Evolutionary conservation across 2,797 vertebrate species (phyloP), one percentile per base, ranked within the genome.

Genomic region (Spondyliosoma cantharus): DNA sequence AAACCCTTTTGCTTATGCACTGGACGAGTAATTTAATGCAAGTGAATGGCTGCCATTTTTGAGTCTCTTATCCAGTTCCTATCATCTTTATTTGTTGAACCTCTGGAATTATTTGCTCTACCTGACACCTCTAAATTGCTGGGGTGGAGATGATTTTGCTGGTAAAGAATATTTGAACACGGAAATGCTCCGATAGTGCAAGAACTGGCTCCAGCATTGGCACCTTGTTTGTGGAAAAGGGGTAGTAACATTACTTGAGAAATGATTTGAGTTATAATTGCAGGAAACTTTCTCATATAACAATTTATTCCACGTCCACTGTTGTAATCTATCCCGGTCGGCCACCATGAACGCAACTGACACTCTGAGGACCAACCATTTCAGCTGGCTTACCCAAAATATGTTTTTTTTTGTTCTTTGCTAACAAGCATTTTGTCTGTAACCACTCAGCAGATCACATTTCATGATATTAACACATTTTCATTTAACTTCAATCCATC

Each of bases 401-500:
- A 3, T 29, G 19, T 75, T 37, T 57, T 75, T 37, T 57, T 74
- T 54, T 68, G 24, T 74, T 67, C 17, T 49, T 73, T 49, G 17
- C 48, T 81, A 82, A 79, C 24, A 46, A 57, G 17, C 17, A 37
- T 45, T 25, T 57, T 70, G 42, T 73, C 32, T 64, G 43, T 43
- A 45, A 70, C 67, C 43, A 71, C 48, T 77, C 69, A 61, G 27
- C 65, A 76, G 46, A 74, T 76, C 24, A 77, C 14, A 48, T 61
- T 71, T 66, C 27, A 67, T 79, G 74, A 74, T 46, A 82, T 82
- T 83, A 90, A 90, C 78, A 43, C 15, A 53, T 60, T 69, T 77
- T 78, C 76, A 82, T 89, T 89, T 90, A 90, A 92, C 86, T 71
- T 61, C 43, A 43, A 54, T 50, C 67, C 22, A 62, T 73, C 64